Conservation (phyloP, 2,888 invertebrate genomes). For the Pilophorus perplexus region DNA sequence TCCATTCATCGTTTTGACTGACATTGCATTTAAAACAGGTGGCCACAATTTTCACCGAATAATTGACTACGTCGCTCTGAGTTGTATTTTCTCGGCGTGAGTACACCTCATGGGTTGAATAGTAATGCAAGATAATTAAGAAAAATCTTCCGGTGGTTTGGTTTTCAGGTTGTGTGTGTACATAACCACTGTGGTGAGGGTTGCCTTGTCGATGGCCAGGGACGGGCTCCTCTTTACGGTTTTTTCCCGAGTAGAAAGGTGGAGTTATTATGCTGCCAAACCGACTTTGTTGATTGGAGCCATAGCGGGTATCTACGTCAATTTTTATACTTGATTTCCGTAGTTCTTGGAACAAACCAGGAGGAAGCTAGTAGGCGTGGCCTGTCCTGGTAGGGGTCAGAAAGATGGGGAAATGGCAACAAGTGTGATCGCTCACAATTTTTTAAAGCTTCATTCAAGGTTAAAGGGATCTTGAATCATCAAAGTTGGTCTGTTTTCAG, state of each 20-base stretch:
- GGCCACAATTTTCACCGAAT: too few species aligned
- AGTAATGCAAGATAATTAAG: too few species aligned
- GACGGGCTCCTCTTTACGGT: neutral
- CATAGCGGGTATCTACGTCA: neutral
- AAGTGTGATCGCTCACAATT: neutral
- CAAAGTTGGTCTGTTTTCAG: neutral
- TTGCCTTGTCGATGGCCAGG: neutral
- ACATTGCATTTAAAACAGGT: too few species aligned
- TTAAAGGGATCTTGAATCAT: neutral
- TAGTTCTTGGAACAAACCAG: neutral
- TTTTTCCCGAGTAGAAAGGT: neutral
- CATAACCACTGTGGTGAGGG: neutral
- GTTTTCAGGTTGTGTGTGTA: neutral
- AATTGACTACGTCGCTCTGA: too few species aligned
- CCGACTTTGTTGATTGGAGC: neutral
- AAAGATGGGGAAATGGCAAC: neutral
- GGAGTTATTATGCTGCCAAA: neutral
- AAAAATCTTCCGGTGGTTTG: too few species aligned
- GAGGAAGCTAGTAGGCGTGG: too few species aligned
- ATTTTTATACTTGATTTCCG: neutral
- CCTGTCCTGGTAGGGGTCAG: too few species aligned
- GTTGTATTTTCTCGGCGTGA: too few species aligned
- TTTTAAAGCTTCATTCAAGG: too few species aligned
- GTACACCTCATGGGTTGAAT: too few species aligned
- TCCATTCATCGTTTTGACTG: too few species aligned